phyloP scores from a whole-genome alignment of 2,888 invertebrate genomes.

The Thera britannica region DNA sequence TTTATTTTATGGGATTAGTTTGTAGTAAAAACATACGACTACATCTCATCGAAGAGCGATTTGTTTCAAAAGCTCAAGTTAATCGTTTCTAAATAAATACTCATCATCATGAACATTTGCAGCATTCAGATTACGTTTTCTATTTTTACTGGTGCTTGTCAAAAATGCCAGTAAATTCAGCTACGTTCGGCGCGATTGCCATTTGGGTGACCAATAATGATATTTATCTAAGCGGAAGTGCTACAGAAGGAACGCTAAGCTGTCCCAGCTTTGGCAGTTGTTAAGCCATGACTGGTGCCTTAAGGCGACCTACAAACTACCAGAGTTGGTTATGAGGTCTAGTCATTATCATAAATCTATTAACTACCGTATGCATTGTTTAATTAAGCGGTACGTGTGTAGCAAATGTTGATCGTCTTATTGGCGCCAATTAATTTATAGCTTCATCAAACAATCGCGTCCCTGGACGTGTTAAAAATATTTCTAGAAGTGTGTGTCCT shows the following conservation, averaged over 20 bases:
- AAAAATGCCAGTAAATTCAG: too few relatives aligned
- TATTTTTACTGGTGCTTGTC: too few relatives aligned
- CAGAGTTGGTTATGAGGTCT: too few relatives aligned
- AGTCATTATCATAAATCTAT: slow-evolving; percentile 18
- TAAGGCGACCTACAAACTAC: too few relatives aligned
- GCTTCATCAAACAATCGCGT: slow-evolving; percentile 63
- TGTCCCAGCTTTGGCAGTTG: too few relatives aligned
- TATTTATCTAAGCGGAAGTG: too few relatives aligned
- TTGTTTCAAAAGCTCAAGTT: neutral
- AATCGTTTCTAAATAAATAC: neutral
- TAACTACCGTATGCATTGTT: slow-evolving; percentile 27
- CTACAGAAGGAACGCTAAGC: too few relatives aligned
- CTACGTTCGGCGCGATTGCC: too few relatives aligned
- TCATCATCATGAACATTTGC: slow-evolving; percentile 1
- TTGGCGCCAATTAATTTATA: slow-evolving; percentile 73
- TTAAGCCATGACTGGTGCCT: too few relatives aligned
- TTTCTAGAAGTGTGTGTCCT: slow-evolving; percentile 15
- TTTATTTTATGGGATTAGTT: slow-evolving; percentile 33
- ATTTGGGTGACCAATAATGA: too few relatives aligned
- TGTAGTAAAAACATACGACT: slow-evolving; percentile 20
- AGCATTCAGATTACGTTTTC: neutral
- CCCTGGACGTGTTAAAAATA: slow-evolving; percentile 45
- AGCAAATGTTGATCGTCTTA: slow-evolving; percentile 35
- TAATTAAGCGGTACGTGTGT: slow-evolving; percentile 30
- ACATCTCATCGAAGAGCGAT: slow-evolving; percentile 8